These are phyloP conservation scores for Chouioia cunea DNA, from an alignment of 2,888 invertebrate genomes.

Conservation along the genomic window DNA sequence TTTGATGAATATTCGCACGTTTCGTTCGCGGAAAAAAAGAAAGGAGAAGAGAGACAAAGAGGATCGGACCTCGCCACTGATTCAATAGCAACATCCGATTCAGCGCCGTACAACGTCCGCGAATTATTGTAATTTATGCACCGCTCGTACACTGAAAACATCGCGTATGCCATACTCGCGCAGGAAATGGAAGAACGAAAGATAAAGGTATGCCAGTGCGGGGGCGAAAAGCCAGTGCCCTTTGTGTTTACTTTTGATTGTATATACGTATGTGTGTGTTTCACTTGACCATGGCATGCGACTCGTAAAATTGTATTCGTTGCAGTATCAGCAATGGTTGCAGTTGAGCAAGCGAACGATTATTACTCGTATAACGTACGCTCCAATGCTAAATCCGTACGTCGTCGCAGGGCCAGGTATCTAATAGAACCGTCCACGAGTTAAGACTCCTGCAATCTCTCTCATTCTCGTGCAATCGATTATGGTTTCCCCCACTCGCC, in stretches of 20 bases:
- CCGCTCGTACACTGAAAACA: conserved; percentile 3
- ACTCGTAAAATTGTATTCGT: background rate
- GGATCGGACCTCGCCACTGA: background rate
- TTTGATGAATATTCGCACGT: too few species aligned
- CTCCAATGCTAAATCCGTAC: background rate
- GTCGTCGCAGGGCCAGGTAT: too few species aligned
- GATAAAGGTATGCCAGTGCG: background rate
- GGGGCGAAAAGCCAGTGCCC: too few species aligned
- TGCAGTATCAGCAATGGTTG: too few species aligned
- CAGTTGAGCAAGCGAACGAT: conserved; percentile 6
- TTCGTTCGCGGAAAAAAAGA: too few species aligned
- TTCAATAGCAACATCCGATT: conserved; percentile 14
- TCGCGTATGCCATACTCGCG: background rate
- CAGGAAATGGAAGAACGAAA: background rate
- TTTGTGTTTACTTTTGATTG: too few species aligned
- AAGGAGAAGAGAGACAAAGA: background rate
- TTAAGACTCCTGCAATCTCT: too few species aligned
- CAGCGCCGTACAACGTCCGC: background rate
- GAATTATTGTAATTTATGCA: conserved; percentile 38
- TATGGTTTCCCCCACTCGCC: too few species aligned
- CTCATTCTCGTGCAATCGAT: too few species aligned
- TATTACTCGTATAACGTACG: conserved; percentile 16
- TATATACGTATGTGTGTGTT: too few species aligned
- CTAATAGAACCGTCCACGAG: too few species aligned
- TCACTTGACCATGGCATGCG: too few species aligned